Evolutionary conservation across 2,797 vertebrate species (phyloP).

Genomic region (Dryobates pubescens): DNA sequence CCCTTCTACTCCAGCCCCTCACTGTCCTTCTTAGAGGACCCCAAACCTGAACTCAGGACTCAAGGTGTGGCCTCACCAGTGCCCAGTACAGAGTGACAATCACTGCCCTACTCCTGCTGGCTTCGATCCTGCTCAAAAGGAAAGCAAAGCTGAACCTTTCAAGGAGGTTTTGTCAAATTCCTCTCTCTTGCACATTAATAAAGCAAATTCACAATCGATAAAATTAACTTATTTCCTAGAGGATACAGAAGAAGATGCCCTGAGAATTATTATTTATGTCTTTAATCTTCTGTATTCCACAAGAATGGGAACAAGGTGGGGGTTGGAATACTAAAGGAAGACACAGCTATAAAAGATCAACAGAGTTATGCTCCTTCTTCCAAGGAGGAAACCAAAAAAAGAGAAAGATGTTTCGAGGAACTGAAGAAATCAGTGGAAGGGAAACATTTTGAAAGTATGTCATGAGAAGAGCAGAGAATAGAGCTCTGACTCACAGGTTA

Average conservation of each 20-base stretch:
- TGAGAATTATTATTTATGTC: background rate
- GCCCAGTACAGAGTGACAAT: too few species aligned
- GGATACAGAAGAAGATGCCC: background rate
- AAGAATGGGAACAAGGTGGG: background rate
- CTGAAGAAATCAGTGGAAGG: background rate
- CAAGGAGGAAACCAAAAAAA: background rate
- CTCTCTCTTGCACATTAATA: background rate
- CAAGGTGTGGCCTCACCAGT: too few species aligned
- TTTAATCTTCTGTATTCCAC: background rate
- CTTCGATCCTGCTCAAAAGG: background rate
- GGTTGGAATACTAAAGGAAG: background rate
- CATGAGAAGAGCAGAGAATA: background rate
- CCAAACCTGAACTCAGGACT: too few species aligned
- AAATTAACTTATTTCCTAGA: background rate
- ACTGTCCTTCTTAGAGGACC: too few species aligned
- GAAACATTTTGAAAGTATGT: constrained; percentile 7
- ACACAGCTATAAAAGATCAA: background rate
- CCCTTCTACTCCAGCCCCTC: too few species aligned
- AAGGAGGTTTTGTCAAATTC: background rate
- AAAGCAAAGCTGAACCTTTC: background rate
- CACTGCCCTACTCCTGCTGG: background rate
- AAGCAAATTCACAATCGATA: background rate
- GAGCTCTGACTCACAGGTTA: constrained; percentile 12
- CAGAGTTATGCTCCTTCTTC: background rate
- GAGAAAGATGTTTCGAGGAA: background rate